These are phyloP conservation scores for Osmoderma eremita DNA, from an alignment of 2,888 invertebrate species.

Conservation along the genomic window DNA sequence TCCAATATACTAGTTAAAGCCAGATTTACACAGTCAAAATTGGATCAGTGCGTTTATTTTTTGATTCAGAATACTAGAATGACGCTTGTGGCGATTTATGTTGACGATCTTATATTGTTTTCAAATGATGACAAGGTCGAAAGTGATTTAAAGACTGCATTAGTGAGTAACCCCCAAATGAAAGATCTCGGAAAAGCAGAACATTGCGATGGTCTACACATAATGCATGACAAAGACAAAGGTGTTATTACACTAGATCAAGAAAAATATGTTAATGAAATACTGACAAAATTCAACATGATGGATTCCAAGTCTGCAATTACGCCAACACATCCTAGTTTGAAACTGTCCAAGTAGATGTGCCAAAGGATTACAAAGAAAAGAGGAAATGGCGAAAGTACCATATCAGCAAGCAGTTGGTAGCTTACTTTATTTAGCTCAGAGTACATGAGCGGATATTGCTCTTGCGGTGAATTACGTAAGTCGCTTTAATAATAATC, in stretches of 20 bases:
- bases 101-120: background rate
- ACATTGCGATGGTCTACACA: background rate
- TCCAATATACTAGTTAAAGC: background rate
- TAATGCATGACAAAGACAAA: background rate
- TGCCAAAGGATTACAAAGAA: background rate
- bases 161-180: background rate
- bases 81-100: background rate
- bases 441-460: slow-evolving; percentile 45
- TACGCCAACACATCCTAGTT: background rate
- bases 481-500: slow-evolving; percentile 39
- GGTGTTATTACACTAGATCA: background rate
- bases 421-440: slow-evolving; percentile 43
- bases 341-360: background rate
- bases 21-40: too few relatives aligned
- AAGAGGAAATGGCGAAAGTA: background rate
- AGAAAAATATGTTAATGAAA: background rate
- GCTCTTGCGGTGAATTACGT: slow-evolving; percentile 44
- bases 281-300: background rate
- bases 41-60: too few relatives aligned
- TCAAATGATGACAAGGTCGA: background rate
- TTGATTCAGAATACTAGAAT: too few relatives aligned
- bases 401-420: slow-evolving; percentile 40
- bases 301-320: background rate
- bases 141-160: background rate
- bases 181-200: background rate